phyloP scores from a whole-genome alignment of 2,888 invertebrate genomes.

The Drosophila multiciliata region DNA sequence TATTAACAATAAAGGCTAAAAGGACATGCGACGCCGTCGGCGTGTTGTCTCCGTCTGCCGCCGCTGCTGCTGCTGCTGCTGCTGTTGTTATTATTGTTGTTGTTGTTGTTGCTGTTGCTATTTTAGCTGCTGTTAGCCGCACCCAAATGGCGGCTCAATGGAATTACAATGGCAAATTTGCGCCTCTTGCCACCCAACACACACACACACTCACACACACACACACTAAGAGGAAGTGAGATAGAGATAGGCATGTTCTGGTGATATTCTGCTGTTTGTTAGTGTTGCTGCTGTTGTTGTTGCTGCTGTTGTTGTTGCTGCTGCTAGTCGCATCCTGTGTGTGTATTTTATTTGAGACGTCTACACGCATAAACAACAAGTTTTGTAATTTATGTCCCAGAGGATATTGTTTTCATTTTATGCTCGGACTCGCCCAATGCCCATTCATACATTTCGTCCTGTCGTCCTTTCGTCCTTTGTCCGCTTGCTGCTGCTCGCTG shows the following conservation, averaged over 20 bases:
- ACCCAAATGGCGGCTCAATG: slow-evolving; percentile 62
- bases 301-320: slow-evolving; percentile 4
- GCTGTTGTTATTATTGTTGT: background rate
- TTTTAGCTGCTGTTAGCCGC: slow-evolving; percentile 37
- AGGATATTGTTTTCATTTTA: slow-evolving; percentile 77
- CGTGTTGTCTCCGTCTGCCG: slow-evolving; percentile 39
- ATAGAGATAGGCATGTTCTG: slow-evolving; percentile 39
- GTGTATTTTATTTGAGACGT: slow-evolving; percentile 67
- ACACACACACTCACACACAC: background rate
- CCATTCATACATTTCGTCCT: slow-evolving; percentile 1
- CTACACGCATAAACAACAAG: slow-evolving; percentile 71
- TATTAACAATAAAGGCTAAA: slow-evolving; percentile 58
- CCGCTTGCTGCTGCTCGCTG: slow-evolving; percentile 10
- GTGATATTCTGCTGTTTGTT: slow-evolving; percentile 18
- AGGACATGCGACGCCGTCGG: slow-evolving; percentile 52
- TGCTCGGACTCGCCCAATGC: slow-evolving; percentile 41
- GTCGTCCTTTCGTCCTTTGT: slow-evolving; percentile 21
- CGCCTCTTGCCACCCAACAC: slow-evolving; percentile 3
- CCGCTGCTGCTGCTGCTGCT: background rate
- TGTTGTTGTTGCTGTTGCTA: slow-evolving; percentile 1
- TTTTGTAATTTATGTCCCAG: slow-evolving; percentile 75
- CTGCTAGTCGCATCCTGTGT: slow-evolving; percentile 46
- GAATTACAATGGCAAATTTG: slow-evolving; percentile 60
- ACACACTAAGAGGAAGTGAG: background rate
- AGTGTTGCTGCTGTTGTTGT: slow-evolving; percentile 12